Conservation (phyloP, 2,888 invertebrate species). For the Cantharis lateralis region DNA sequence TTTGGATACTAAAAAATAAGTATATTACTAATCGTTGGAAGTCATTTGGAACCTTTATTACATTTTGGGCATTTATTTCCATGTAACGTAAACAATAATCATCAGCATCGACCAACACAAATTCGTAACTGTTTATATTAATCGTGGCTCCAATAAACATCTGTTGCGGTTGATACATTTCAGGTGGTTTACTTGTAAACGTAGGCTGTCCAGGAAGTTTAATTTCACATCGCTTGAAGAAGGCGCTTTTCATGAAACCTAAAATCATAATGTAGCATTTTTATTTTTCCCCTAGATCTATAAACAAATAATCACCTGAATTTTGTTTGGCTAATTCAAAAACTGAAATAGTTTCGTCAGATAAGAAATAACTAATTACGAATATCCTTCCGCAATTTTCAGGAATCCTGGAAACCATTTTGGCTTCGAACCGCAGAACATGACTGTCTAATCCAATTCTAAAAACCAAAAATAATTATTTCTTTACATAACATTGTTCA, state of each 20-base stretch:
- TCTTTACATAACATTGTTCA: not conserved
- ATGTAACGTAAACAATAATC: conserved; percentile 86
- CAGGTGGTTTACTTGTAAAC: conserved; percentile 72
- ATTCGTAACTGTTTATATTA: conserved; percentile 77
- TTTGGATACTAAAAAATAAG: conserved; percentile 67
- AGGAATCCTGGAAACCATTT: conserved; percentile 72
- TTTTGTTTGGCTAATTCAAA: conserved; percentile 78
- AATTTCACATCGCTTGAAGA: conserved; percentile 71
- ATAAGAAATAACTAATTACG: conserved; percentile 78
- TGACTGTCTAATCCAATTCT: conserved; percentile 76
- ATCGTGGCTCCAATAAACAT: conserved; percentile 84
- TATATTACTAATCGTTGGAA: not conserved
- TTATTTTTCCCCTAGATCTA: not conserved
- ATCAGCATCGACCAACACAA: conserved; percentile 80
- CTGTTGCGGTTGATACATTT: conserved; percentile 76
- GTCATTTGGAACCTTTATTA: not conserved
- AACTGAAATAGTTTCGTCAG: conserved; percentile 84
- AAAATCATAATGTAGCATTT: not conserved
- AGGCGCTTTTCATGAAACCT: conserved; percentile 62
- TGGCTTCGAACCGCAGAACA: conserved; percentile 78
- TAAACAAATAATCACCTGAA: conserved; percentile 63
- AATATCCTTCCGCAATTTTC: conserved; percentile 72
- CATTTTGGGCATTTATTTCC: conserved; percentile 73
- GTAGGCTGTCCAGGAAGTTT: conserved; percentile 75
- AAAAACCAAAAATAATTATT: conserved; percentile 37